Evolutionary conservation across 1,140 invertebrate species (phyloP), one percentile per base, ranked within the genome.

Genomic region (Bicyclus anynana): DNA sequence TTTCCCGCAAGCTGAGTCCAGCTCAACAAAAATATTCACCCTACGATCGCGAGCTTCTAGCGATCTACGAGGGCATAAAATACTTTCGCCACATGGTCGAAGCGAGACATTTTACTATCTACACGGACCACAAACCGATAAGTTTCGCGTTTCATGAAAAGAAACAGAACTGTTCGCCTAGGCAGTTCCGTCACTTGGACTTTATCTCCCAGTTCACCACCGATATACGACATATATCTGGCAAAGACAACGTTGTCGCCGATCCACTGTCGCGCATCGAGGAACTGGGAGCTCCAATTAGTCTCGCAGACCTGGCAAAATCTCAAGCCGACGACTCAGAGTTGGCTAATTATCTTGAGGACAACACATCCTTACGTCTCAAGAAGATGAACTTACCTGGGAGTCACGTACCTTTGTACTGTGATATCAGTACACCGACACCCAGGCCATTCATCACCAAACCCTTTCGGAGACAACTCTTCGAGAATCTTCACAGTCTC

Each of bases 201-300:
- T 53, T n/a, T 29, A 53, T 53, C 17, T 16, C 52, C 3, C 52
- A 54, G 40, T 54, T 54, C 40, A 54, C 52, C 3, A 54, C 52
- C 10, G 40, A 54, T n/a, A 54, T 54, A 4, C 7, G 52, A n/a
- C 40, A 54, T 33, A 46, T 53, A 7, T 46, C 40, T 20, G 53
- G 53, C 12, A 55, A 55, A 13, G 44, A 55, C 7, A 55, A 55
- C 23, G 18, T 47, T 17, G 42, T 55, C 13, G 53, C 44, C 20
- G 53, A 55, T 26, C n/a, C 53, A 6, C 29, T 55, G n/a, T 55
- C 53, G n/a, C 42, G 53, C 5, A 16, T 55, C 1, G 44, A 55
- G 9, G 44, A 46, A 29, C 23, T 59, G 51, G 44, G 48, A 10
- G 42, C 26, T 12, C 50, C 51, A 14, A 20, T 59, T 1, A 26